phyloP scores from a whole-genome alignment of 2,113 vertebrate species.

The Thamnophis sirtalis region DNA sequence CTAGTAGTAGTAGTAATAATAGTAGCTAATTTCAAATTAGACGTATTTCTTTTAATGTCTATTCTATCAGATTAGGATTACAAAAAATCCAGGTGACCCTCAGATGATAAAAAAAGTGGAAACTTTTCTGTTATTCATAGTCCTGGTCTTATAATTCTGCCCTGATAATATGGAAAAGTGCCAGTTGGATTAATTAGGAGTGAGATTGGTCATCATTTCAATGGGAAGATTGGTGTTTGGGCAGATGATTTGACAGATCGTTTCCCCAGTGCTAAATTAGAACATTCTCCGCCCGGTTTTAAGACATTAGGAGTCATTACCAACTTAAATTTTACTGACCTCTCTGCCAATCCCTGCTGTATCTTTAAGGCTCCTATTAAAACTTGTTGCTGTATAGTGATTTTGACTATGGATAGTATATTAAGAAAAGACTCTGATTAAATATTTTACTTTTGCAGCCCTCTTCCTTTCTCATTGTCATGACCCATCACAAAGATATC shows the following conservation, averaged over 20 bases:
- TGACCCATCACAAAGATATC: not conserved
- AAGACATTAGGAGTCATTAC: not conserved
- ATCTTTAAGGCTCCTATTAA: not conserved
- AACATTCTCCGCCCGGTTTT: not conserved
- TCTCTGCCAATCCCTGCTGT: not conserved
- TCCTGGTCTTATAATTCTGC: not conserved
- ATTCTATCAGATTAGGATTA: not conserved
- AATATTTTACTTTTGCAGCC: not conserved
- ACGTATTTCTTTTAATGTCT: not conserved
- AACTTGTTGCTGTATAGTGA: not conserved
- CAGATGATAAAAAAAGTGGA: not conserved
- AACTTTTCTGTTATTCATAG: not conserved
- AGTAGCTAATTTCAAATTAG: not conserved
- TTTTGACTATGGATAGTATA: not conserved
- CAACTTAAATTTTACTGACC: not conserved
- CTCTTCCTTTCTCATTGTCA: not conserved
- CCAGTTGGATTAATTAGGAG: not conserved
- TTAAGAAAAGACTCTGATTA: not conserved
- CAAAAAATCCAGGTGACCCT: not conserved
- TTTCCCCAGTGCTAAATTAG: not conserved
- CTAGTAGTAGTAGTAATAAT: not conserved
- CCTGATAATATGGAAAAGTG: not conserved
- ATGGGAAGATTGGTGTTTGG: not conserved
- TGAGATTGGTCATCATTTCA: not conserved
- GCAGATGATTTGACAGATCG: not conserved